Evolutionary conservation across 2,888 invertebrate species (phyloP).

Genomic region (Beris morrisii): DNA sequence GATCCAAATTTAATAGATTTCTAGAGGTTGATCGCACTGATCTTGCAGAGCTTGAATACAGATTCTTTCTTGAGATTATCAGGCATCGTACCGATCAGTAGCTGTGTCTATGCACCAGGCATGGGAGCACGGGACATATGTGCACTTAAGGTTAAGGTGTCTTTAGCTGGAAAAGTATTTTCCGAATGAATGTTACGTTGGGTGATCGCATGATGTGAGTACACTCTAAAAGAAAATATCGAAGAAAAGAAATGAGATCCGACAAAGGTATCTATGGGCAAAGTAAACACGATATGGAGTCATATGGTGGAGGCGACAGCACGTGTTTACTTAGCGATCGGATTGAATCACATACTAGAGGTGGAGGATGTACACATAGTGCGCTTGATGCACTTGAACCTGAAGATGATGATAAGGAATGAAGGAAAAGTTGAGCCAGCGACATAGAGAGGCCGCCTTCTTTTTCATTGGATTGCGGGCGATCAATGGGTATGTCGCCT

Average conservation of each 20-base stretch:
- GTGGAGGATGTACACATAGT: neutral
- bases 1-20: slow-evolving; percentile 6
- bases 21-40: no score
- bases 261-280: slow-evolving; percentile 25
- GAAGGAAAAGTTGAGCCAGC: neutral
- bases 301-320: neutral
- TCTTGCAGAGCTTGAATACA: no score
- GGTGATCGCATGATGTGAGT: no score
- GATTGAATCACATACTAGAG: slow-evolving; percentile 12
- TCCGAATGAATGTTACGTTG: no score
- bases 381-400: slow-evolving; percentile 18
- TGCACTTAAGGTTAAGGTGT: no score
- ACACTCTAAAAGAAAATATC: neutral
- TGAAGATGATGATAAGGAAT: slow-evolving; percentile 17
- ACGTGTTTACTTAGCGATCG: slow-evolving; percentile 21
- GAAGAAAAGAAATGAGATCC: slow-evolving; percentile 12
- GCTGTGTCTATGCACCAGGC: no score
- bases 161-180: no score
- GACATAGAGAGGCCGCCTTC: slow-evolving; percentile 3
- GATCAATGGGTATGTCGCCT: slow-evolving; percentile 2
- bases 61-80: no score
- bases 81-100: no score
- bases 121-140: no score
- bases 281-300: slow-evolving; percentile 17
- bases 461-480: neutral